Evolutionary conservation across 2,888 invertebrate genomes (phyloP).

Genomic region (Dendrolimus pini): DNA sequence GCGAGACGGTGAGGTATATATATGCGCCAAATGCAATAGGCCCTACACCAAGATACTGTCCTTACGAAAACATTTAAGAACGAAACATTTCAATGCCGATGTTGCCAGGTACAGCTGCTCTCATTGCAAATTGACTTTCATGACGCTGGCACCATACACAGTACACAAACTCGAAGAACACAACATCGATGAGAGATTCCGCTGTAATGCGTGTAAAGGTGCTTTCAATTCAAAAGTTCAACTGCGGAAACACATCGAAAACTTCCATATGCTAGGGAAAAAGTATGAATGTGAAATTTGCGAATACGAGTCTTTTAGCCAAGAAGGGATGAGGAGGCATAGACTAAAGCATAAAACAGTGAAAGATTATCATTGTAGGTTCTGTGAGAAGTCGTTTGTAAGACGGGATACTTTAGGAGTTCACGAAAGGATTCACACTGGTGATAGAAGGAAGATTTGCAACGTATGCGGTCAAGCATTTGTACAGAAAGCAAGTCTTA

Average conservation of each 20-base stretch:
- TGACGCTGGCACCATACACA: constrained; percentile 38
- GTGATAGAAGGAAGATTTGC: constrained; percentile 52
- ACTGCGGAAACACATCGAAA: constrained; percentile 43
- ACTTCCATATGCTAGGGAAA: constrained; percentile 56
- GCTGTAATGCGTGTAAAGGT: constrained; percentile 57
- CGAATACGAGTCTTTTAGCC: constrained; percentile 49
- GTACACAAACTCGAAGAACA: constrained; percentile 48
- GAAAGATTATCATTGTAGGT: constrained; percentile 56
- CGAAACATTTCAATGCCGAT: constrained; percentile 38
- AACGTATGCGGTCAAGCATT: constrained; percentile 55
- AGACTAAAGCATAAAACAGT: constrained; percentile 53
- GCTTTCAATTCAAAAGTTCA: constrained; percentile 45
- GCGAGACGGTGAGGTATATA: constrained; percentile 27
- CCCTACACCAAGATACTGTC: constrained; percentile 35
- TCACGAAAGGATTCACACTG: constrained; percentile 60
- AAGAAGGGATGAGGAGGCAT: constrained; percentile 47
- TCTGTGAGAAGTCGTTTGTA: constrained; percentile 59
- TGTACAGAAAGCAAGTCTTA: constrained; percentile 62
- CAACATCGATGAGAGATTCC: constrained; percentile 45
- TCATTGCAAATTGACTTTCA: constrained; percentile 36
- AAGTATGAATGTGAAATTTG: constrained; percentile 46
- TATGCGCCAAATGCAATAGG: constrained; percentile 40
- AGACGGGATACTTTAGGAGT: constrained; percentile 43
- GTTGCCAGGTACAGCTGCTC: constrained; percentile 35
- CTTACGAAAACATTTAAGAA: constrained; percentile 40